phyloP scores from a whole-genome alignment of 2,113 vertebrate genomes.

The Cottus gobio region DNA sequence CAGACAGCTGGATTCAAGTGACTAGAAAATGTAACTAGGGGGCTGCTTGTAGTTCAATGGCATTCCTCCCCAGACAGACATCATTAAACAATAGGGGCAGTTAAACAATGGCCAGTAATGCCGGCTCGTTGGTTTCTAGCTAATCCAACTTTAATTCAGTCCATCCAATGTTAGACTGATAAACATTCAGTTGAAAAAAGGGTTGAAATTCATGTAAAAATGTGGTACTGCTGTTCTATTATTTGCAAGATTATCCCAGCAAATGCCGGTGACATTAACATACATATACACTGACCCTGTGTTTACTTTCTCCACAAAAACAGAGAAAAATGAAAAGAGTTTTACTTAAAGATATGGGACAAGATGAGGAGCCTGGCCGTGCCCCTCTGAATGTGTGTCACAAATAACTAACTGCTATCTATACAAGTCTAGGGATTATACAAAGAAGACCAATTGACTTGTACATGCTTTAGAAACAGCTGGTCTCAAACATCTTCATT shows the following conservation, averaged over 20 bases:
- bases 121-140: not conserved
- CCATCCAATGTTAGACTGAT: not conserved
- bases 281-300: not conserved
- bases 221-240: too few relatives aligned
- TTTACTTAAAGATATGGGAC: too few relatives aligned
- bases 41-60: not conserved
- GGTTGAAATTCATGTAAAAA: too few relatives aligned
- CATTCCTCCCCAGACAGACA: not conserved
- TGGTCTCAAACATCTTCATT: not conserved
- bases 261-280: not conserved
- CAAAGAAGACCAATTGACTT: not conserved
- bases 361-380: too few relatives aligned
- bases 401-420: too few relatives aligned
- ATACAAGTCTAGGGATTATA: not conserved
- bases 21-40: not conserved
- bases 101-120: too few relatives aligned
- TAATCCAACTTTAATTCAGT: not conserved
- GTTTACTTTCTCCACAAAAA: too few relatives aligned
- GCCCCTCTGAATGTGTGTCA: too few relatives aligned
- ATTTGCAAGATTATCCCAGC: too few relatives aligned
- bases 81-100: not conserved
- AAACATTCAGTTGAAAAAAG: not conserved
- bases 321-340: too few relatives aligned
- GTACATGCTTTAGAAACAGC: not conserved
- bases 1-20: not conserved